Percentiles rank a stretch among this genome's conserved stretches.
These are phyloP conservation scores for Phaethon lepturus DNA, from an alignment of 2,113 vertebrate genomes.

Conservation along the genomic window DNA sequence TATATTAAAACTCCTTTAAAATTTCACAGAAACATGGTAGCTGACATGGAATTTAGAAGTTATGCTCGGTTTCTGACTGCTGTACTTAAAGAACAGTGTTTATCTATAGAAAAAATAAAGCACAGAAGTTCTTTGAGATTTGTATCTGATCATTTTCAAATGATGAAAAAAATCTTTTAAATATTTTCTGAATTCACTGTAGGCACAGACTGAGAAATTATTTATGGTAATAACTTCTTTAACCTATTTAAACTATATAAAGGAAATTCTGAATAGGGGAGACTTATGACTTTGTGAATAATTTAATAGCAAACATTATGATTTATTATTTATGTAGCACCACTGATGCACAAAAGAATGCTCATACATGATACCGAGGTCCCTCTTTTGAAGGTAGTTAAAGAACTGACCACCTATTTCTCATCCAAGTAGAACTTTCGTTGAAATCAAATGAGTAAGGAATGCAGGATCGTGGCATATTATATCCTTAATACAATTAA, in stretches of 20 bases:
- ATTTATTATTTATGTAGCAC: slow-evolving; percentile 35
- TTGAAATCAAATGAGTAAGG: not conserved
- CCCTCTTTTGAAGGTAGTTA: not conserved
- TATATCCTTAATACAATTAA: not conserved
- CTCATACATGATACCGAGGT: not conserved
- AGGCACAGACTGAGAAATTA: not conserved
- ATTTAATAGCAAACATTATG: slow-evolving; percentile 42
- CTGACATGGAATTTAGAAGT: not conserved
- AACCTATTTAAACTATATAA: slow-evolving; percentile 7
- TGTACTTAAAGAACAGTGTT: slow-evolving; percentile 5
- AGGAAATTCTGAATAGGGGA: not conserved
- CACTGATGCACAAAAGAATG: slow-evolving; percentile 16
- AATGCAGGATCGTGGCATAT: not conserved
- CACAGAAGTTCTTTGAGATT: not conserved
- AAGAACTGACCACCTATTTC: not conserved
- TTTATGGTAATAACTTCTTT: slow-evolving; percentile 24
- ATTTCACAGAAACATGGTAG: not conserved
- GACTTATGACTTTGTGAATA: slow-evolving; percentile 6
- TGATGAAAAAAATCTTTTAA: not conserved
- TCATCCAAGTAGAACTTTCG: not conserved
- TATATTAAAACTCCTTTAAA: not conserved
- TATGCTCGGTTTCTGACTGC: slow-evolving; percentile 13
- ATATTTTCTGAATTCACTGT: not conserved
- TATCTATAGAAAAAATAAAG: not conserved
- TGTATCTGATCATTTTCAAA: not conserved